Percentiles rank a stretch among this genome's conserved stretches.
Conservation (phyloP, 2,797 vertebrate genomes). For the Paramormyrops hopkinsi region DNA sequence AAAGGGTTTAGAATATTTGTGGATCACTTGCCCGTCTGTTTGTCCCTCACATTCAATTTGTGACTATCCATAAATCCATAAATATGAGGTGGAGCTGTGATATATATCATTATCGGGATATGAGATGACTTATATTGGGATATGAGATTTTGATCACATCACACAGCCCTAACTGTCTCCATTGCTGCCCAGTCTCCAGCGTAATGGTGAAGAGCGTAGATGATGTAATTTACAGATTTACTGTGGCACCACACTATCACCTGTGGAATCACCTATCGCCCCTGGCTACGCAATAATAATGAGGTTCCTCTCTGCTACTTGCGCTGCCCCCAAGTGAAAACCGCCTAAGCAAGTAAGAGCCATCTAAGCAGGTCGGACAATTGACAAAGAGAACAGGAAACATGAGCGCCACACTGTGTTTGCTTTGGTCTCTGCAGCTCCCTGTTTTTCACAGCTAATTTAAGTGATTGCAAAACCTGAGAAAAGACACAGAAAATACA, state of each 20-base stretch:
- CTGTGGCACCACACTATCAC: background rate
- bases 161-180: background rate
- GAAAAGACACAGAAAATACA: background rate
- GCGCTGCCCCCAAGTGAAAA: background rate
- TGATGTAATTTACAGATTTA: conserved; percentile 1
- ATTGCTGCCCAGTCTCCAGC: background rate
- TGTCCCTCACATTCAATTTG: background rate
- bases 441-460: background rate
- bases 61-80: background rate
- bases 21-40: background rate
- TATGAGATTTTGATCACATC: background rate
- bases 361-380: background rate
- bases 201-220: background rate
- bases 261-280: background rate
- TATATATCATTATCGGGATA: background rate
- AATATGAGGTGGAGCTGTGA: background rate
- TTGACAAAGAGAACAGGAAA: background rate
- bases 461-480: background rate
- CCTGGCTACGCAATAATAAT: background rate
- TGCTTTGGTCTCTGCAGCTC: background rate
- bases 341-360: background rate
- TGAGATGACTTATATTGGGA: background rate
- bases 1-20: background rate
- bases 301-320: background rate
- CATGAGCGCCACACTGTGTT: background rate